These are phyloP conservation scores for Agrilus mali DNA, from an alignment of 2,888 invertebrate species.

Conservation along the genomic window DNA sequence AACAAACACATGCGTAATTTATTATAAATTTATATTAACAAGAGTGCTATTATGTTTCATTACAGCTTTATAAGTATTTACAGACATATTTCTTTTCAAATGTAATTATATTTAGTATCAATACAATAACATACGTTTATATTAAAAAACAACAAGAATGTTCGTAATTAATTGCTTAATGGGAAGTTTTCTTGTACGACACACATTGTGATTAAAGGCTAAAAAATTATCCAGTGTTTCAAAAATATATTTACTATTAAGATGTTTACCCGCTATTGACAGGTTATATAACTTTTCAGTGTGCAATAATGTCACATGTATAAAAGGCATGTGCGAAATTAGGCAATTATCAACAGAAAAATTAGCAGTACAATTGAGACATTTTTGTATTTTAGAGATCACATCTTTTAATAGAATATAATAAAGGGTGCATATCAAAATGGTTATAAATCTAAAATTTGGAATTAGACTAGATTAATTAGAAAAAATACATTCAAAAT, in stretches of 20 bases:
- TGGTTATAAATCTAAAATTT: too few relatives aligned
- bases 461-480: too few relatives aligned
- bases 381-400: background rate
- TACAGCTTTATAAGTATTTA: too few relatives aligned
- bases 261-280: conserved; percentile 12
- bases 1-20: too few relatives aligned
- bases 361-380: background rate
- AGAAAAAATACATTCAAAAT: too few relatives aligned
- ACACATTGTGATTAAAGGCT: conserved; percentile 26
- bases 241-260: conserved; percentile 18
- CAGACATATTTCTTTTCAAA: conserved; percentile 11
- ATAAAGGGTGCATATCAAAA: conserved; percentile 9
- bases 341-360: conserved; percentile 16
- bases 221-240: conserved; percentile 26
- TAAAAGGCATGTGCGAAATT: conserved; percentile 28
- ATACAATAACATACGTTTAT: conserved; percentile 33
- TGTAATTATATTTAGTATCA: conserved; percentile 31
- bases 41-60: too few relatives aligned
- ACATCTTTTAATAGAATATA: conserved; percentile 6
- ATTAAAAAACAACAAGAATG: conserved; percentile 33
- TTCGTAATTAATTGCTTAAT: conserved; percentile 26
- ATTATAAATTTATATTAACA: too few relatives aligned
- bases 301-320: conserved; percentile 19
- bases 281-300: conserved; percentile 20
- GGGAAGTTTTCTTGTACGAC: conserved; percentile 26